Conservation (phyloP, 2,888 invertebrate genomes). For the Asteroscopus sphinx region DNA sequence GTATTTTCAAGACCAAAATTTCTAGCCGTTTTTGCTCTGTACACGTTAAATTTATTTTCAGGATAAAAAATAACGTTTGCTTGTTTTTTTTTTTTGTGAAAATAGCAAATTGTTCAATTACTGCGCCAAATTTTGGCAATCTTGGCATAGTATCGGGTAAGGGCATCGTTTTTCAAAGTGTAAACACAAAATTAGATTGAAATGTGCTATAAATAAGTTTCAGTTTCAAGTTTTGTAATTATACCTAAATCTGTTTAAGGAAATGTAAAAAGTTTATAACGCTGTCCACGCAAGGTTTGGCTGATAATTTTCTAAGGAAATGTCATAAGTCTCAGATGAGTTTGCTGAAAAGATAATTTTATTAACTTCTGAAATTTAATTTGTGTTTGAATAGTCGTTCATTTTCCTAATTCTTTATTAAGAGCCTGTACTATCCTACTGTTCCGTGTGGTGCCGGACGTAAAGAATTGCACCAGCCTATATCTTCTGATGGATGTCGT, state of each 20-base stretch:
- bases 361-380: no score
- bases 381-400: no score
- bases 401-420: no score
- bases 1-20: constrained; percentile 41
- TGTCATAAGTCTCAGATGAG: constrained; percentile 6
- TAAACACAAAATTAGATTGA: constrained; percentile 15
- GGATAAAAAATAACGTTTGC: constrained; percentile 39
- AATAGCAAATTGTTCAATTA: constrained; percentile 33
- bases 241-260: no score
- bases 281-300: constrained; percentile 6
- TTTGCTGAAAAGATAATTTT: no score
- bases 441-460: no score
- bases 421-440: no score
- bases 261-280: no score
- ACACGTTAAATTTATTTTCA: constrained; percentile 45
- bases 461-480: no score
- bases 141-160: not conserved
- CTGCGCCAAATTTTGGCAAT: constrained; percentile 15
- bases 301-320: constrained; percentile 12
- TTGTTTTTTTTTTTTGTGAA: constrained; percentile 20
- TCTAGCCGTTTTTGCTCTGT: constrained; percentile 27
- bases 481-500: no score
- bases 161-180: not conserved
- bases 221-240: not conserved
- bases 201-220: constrained; percentile 11